Conservation (phyloP, 2,888 invertebrate species). For the Crematogaster levior region DNA sequence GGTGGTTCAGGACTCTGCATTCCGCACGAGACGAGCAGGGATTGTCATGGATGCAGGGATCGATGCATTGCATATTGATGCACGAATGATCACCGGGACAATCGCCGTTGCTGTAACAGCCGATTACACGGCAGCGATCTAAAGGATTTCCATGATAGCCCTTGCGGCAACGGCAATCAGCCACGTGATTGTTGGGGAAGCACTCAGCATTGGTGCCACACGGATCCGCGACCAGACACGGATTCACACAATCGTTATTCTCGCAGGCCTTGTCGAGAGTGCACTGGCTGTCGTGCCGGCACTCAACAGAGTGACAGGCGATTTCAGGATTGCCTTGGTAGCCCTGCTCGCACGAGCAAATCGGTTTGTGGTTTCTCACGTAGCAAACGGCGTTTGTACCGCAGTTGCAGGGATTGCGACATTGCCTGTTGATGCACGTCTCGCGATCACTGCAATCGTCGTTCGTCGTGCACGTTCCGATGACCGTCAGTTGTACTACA, state of each 20-base stretch:
- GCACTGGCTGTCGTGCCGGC: constrained; percentile 94
- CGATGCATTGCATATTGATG: constrained; percentile 93
- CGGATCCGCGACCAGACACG: constrained; percentile 92
- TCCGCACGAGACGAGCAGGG: constrained; percentile 92
- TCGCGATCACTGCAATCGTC: constrained; percentile 92
- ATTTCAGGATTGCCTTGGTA: constrained; percentile 95
- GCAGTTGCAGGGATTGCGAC: constrained; percentile 95
- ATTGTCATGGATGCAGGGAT: constrained; percentile 93
- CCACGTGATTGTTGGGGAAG: constrained; percentile 90
- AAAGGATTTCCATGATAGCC: constrained; percentile 93
- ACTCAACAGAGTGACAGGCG: constrained; percentile 93
- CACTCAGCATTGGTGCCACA: constrained; percentile 95
- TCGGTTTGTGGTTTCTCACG: constrained; percentile 93
- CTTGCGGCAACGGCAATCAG: constrained; percentile 92
- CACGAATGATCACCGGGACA: constrained; percentile 95
- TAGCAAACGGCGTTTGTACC: constrained; percentile 94
- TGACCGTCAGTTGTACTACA: constrained; percentile 87
- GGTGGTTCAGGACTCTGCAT: constrained; percentile 93
- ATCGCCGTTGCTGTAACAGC: constrained; percentile 94
- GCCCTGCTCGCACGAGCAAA: constrained; percentile 94
- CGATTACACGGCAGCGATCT: constrained; percentile 91
- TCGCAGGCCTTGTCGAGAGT: constrained; percentile 93
- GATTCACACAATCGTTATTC: constrained; percentile 94
- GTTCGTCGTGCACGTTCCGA: constrained; percentile 92
- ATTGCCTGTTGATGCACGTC: constrained; percentile 94